A percentile compares a stretch with the other conserved stretches of the same genome.
Conservation (phyloP, 2,113 vertebrate genomes). For the Cricetomys ansorgei region DNA sequence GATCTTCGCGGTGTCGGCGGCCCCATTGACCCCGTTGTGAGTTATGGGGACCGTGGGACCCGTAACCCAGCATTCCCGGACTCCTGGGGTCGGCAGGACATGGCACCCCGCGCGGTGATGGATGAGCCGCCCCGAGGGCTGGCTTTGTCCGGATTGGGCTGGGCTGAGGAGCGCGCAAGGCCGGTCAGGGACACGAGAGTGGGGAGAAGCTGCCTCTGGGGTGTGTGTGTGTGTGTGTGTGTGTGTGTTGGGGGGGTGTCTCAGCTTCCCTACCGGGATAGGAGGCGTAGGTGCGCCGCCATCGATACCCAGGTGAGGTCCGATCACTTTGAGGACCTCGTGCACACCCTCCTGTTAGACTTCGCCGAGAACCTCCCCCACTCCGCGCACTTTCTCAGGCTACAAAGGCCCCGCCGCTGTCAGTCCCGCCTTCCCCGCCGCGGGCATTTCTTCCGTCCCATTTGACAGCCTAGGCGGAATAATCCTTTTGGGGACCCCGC, state of each 20-base stretch:
- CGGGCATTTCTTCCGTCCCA: slow-evolving; percentile 59
- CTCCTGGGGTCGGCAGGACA: slow-evolving; percentile 56
- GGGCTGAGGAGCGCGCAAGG: not conserved
- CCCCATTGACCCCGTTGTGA: slow-evolving; percentile 64
- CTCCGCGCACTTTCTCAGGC: not conserved
- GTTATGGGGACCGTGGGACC: slow-evolving; percentile 72
- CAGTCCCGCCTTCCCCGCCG: not conserved
- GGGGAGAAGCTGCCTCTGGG: not conserved
- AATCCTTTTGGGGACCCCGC: slow-evolving; percentile 74
- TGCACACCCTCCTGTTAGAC: not conserved
- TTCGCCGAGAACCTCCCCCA: not conserved
- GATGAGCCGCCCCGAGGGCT: slow-evolving; percentile 26
- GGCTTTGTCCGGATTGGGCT: slow-evolving; percentile 64
- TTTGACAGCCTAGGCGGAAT: slow-evolving; percentile 75
- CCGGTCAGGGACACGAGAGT: slow-evolving; percentile 4
- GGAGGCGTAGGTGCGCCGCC: not conserved
- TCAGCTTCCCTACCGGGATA: not conserved
- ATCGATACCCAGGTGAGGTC: not conserved
- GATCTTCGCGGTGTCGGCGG: not conserved
- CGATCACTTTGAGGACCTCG: not conserved
- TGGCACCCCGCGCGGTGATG: slow-evolving; percentile 61
- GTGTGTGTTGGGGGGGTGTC: not conserved
- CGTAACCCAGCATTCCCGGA: slow-evolving; percentile 65
- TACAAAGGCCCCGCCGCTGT: not conserved
- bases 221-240: not conserved